Conservation (phyloP, 2,888 invertebrate species). For the Drosophila paranaensis region DNA sequence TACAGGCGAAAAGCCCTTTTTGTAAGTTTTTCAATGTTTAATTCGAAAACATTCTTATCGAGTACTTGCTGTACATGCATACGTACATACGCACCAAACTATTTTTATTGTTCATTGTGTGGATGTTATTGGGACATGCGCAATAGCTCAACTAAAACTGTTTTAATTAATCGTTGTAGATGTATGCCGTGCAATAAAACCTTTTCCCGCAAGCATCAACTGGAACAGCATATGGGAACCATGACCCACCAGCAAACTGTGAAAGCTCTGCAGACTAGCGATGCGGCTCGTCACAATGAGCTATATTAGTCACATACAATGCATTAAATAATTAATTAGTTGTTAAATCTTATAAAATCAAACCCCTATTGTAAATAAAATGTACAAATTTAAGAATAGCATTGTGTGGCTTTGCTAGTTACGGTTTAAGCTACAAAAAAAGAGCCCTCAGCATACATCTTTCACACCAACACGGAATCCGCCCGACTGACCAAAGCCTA, state of each 20-base stretch:
- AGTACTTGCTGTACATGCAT: too few relatives aligned
- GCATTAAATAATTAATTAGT: constrained; percentile 31
- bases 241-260: constrained; percentile 83
- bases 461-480: too few relatives aligned
- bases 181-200: constrained; percentile 83
- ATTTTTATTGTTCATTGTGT: too few relatives aligned
- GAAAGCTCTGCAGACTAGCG: constrained; percentile 54
- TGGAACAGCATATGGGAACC: constrained; percentile 82
- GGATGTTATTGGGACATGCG: background rate
- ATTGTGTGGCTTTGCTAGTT: too few relatives aligned
- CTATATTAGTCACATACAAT: constrained; percentile 58
- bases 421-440: too few relatives aligned
- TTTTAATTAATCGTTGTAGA: constrained; percentile 48
- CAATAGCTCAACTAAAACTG: background rate
- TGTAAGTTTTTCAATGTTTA: constrained; percentile 57
- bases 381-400: constrained; percentile 37
- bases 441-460: too few relatives aligned
- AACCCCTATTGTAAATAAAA: constrained; percentile 48
- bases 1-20: constrained; percentile 83
- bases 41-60: too few relatives aligned
- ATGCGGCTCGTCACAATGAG: constrained; percentile 49
- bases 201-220: constrained; percentile 83
- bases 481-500: too few relatives aligned
- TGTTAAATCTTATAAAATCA: constrained; percentile 18
- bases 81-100: too few relatives aligned